phyloP scores from a whole-genome alignment of 2,113 vertebrate genomes.

The Lepisosteus oculatus region DNA sequence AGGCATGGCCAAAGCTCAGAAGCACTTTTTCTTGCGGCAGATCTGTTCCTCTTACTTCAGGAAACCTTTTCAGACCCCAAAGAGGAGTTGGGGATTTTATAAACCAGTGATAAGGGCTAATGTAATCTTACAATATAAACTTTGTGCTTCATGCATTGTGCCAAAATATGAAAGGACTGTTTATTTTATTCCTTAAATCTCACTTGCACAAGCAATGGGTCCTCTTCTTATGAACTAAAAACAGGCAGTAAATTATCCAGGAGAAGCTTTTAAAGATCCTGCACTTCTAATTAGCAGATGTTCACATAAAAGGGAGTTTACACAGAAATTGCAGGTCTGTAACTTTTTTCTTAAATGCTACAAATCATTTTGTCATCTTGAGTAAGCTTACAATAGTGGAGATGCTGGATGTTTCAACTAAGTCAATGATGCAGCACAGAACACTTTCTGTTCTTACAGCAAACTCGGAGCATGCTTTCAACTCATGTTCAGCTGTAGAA shows the following conservation, averaged over 20 bases:
- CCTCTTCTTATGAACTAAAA: conserved; percentile 61
- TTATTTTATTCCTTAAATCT: conserved; percentile 73
- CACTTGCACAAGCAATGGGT: conserved; percentile 52
- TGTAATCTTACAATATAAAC: conserved; percentile 61
- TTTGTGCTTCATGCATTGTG: conserved; percentile 67
- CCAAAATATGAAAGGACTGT: conserved; percentile 67
- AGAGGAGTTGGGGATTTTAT: conserved; percentile 53
- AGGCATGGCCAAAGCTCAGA: conserved; percentile 50
- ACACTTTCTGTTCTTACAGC: conserved; percentile 45
- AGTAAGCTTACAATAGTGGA: conserved; percentile 45
- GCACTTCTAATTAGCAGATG: conserved; percentile 58
- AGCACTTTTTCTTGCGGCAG: conserved; percentile 28
- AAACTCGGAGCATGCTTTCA: too few species aligned
- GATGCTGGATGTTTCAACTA: conserved; percentile 53
- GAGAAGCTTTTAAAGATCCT: conserved; percentile 54
- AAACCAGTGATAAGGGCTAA: conserved; percentile 61
- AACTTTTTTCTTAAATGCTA: conserved; percentile 55
- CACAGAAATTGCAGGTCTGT: conserved; percentile 33
- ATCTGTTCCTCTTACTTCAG: conserved; percentile 42
- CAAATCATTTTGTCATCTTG: conserved; percentile 62
- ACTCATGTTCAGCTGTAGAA: too few species aligned
- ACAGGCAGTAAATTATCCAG: conserved; percentile 57
- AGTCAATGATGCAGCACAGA: conserved; percentile 54
- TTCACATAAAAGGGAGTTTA: conserved; percentile 50
- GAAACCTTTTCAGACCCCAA: conserved; percentile 56